These are phyloP conservation scores for Steatornis caripensis DNA, from an alignment of 2,113 vertebrate genomes.

Conservation along the genomic window DNA sequence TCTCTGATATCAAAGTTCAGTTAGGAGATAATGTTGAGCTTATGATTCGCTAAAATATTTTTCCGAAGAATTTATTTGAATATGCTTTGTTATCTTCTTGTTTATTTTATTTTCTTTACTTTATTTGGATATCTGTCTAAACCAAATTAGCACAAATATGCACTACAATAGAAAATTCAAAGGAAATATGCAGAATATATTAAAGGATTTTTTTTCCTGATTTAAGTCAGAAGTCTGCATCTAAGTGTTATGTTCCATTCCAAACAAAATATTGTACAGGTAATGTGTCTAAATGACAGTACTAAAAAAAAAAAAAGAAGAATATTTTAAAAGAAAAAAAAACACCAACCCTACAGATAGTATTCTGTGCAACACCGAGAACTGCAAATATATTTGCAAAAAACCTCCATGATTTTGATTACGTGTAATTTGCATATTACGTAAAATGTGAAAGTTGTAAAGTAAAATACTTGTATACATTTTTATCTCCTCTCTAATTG, in stretches of 20 bases:
- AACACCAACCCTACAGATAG: neutral
- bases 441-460: neutral
- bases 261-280: neutral
- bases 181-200: neutral
- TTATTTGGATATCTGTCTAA: neutral
- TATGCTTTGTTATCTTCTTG: neutral
- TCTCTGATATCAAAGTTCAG: neutral
- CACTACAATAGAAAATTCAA: neutral
- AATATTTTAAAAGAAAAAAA: neutral
- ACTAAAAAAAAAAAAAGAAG: neutral
- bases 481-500: neutral
- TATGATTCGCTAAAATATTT: neutral
- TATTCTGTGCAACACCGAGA: neutral
- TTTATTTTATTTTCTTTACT: neutral
- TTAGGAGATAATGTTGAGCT: neutral
- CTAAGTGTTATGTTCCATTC: neutral
- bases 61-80: neutral
- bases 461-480: neutral
- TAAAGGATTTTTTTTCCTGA: neutral
- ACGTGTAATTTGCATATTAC: neutral
- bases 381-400: neutral
- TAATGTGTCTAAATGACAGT: neutral
- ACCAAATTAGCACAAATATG: neutral
- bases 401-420: neutral
- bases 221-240: neutral